A percentile compares a stretch with the other conserved stretches of the same genome.
phyloP scores from a whole-genome alignment of 2,888 invertebrate species.

The Lapara coniferarum region DNA sequence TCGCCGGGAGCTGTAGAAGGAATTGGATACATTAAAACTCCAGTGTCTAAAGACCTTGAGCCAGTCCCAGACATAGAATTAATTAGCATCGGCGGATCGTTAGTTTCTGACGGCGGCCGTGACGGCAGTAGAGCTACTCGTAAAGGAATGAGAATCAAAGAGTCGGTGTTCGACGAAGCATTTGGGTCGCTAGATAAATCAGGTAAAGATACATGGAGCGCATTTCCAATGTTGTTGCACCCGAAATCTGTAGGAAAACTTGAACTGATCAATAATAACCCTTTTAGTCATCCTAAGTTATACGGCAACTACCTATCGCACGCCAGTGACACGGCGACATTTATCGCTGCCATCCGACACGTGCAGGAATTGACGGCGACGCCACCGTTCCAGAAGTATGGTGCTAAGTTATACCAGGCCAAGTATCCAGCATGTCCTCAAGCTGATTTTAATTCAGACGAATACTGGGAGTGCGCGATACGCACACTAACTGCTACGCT shows the following conservation, averaged over 20 bases:
- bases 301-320: slow-evolving; percentile 91
- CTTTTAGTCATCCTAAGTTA: slow-evolving; percentile 89
- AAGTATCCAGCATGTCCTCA: slow-evolving; percentile 80
- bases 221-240: slow-evolving; percentile 88
- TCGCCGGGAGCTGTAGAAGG: slow-evolving; percentile 87
- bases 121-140: slow-evolving; percentile 71
- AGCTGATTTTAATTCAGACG: slow-evolving; percentile 81
- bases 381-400: slow-evolving; percentile 83
- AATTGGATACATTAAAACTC: slow-evolving; percentile 86
- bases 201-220: slow-evolving; percentile 82
- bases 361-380: slow-evolving; percentile 83
- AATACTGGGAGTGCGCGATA: slow-evolving; percentile 88
- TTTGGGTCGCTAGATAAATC: slow-evolving; percentile 79
- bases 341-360: slow-evolving; percentile 85
- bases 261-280: slow-evolving; percentile 87
- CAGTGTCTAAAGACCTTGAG: slow-evolving; percentile 80
- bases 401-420: slow-evolving; percentile 78
- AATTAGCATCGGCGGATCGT: slow-evolving; percentile 85
- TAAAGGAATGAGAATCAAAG: slow-evolving; percentile 81
- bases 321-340: slow-evolving; percentile 82
- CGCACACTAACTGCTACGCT: slow-evolving; percentile 84
- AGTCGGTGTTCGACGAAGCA: slow-evolving; percentile 80
- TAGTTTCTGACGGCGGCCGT: slow-evolving; percentile 83
- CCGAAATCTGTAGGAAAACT: slow-evolving; percentile 89
- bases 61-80: slow-evolving; percentile 87